These are phyloP conservation scores for Acholoe squamosa DNA, from an alignment of 2,888 invertebrate genomes.

Conservation along the genomic window DNA sequence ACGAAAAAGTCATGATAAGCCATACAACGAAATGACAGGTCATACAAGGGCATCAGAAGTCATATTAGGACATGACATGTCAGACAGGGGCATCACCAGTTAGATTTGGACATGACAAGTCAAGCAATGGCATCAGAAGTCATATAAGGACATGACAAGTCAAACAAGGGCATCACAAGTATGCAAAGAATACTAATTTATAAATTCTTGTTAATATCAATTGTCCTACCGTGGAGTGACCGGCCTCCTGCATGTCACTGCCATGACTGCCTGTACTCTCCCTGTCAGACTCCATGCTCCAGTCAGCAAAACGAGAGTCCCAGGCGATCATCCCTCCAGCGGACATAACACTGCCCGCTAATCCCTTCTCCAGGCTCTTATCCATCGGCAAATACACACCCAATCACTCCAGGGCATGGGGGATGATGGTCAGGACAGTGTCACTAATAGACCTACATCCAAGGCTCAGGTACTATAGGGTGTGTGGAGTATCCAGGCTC, in stretches of 20 bases:
- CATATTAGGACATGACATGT: too few species aligned
- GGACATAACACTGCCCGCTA: constrained; percentile 2
- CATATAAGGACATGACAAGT: too few species aligned
- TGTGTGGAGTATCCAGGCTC: neutral
- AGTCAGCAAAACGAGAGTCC: constrained; percentile 28
- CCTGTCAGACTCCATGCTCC: constrained; percentile 35
- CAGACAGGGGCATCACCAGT: too few species aligned
- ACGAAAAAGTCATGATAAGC: too few species aligned
- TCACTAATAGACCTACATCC: neutral
- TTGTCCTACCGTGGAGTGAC: neutral
- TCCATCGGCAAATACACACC: neutral
- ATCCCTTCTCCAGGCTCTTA: constrained; percentile 3
- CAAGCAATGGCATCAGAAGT: too few species aligned
- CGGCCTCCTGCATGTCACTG: neutral
- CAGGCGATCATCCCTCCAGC: neutral
- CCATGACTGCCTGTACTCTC: constrained; percentile 39
- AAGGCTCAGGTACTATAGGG: neutral
- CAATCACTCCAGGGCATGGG: neutral
- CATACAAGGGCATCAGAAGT: too few species aligned
- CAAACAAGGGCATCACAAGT: too few species aligned
- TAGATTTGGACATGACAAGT: too few species aligned
- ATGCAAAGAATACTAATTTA: too few species aligned
- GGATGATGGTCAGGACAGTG: neutral
- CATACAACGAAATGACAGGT: too few species aligned
- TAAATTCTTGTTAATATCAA: too few species aligned